These are phyloP conservation scores for Eretmochelys imbricata DNA, from an alignment of 2,113 vertebrate species.

Conservation along the genomic window DNA sequence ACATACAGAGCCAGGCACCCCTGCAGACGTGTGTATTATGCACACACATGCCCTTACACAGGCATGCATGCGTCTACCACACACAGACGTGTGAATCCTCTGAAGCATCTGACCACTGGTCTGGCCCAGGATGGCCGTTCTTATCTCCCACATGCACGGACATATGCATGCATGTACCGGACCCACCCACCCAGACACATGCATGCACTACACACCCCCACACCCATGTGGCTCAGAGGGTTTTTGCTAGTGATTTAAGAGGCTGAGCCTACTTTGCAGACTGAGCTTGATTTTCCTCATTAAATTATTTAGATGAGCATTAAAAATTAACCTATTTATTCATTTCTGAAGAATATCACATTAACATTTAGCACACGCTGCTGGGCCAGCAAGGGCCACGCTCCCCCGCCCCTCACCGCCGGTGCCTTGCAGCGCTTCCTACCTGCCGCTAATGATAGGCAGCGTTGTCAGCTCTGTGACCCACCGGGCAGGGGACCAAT, in stretches of 20 bases:
- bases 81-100: neutral
- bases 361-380: neutral
- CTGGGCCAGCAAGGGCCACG: neutral
- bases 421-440: neutral
- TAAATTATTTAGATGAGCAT: slow-evolving; percentile 38
- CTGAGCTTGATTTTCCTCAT: slow-evolving; percentile 9
- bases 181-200: neutral
- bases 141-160: neutral
- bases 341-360: neutral
- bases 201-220: neutral
- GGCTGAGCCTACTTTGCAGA: neutral
- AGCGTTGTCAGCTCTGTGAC: neutral
- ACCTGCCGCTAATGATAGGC: neutral
- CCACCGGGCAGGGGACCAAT: neutral
- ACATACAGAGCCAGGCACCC: neutral
- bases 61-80: neutral
- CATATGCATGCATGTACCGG: neutral
- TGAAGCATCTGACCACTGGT: neutral
- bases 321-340: slow-evolving; percentile 17
- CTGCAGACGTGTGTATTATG: neutral
- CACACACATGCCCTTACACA: neutral
- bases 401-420: neutral
- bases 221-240: neutral
- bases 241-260: neutral
- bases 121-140: neutral